phyloP scores from a whole-genome alignment of 37 sponge, comb jelly and placozoan species.

The Theonella swinhoei region DNA sequence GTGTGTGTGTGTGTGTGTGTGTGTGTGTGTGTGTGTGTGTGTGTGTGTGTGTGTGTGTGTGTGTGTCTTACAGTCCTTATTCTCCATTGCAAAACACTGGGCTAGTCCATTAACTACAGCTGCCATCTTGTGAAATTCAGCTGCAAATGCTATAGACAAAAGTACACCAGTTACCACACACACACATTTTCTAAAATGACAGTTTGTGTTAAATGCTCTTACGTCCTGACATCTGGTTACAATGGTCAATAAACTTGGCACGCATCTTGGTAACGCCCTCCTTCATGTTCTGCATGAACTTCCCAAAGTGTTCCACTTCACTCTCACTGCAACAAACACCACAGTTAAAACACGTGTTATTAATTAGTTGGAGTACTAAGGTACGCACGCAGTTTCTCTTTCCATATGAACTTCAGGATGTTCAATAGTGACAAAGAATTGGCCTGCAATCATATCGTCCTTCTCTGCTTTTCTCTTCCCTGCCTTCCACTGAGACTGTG shows the following conservation, averaged over 20 bases:
- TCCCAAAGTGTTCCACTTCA: conserved; percentile 70
- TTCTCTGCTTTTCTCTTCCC: conserved; percentile 95
- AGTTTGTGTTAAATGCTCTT: too few relatives aligned
- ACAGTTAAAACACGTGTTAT: not conserved
- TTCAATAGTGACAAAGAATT: conserved; percentile 69
- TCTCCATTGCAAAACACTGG: conserved; percentile 58
- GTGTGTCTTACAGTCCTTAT: conserved; percentile 54
- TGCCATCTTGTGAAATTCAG: conserved; percentile 76
- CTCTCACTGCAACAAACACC: conserved; percentile 35
- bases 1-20: conserved; percentile 3
- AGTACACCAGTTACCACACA: not conserved
- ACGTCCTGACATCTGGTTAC: conserved; percentile 93
- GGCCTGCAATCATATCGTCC: conserved; percentile 80
- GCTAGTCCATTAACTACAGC: conserved; percentile 55
- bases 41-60: not conserved
- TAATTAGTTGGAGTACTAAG: not conserved
- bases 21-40: not conserved
- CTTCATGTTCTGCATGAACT: conserved; percentile 51
- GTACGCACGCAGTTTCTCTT: conserved; percentile 46
- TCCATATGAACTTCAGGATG: conserved; percentile 59
- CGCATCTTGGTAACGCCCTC: conserved; percentile 49
- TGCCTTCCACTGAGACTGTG: conserved; percentile 82
- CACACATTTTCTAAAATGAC: not conserved
- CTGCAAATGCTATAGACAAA: conserved; percentile 62
- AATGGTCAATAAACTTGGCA: conserved; percentile 73